Evolutionary conservation across 2,113 vertebrate species (phyloP).

Genomic region (Elanoides forficatus): DNA sequence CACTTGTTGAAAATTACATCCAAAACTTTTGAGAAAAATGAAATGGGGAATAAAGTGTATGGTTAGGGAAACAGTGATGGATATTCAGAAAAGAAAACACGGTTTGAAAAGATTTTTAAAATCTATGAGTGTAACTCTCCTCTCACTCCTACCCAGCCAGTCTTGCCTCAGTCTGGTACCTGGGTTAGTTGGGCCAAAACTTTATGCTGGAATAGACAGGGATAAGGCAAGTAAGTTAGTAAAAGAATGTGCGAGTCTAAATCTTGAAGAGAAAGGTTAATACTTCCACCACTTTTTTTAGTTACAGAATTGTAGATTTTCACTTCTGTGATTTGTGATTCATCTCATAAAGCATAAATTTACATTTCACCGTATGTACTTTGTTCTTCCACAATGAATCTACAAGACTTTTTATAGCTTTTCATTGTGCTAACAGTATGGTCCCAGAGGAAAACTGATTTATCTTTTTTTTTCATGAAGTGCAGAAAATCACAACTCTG

Average conservation of each 20-base stretch:
- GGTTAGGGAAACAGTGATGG: neutral
- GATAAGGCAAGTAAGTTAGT: neutral
- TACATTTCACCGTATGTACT: neutral
- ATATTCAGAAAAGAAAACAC: neutral
- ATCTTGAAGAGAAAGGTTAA: neutral
- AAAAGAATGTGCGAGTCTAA: neutral
- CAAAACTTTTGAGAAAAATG: neutral
- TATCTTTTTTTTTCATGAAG: neutral
- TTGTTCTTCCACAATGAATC: neutral
- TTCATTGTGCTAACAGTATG: neutral
- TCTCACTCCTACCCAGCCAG: neutral
- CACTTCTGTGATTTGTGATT: neutral
- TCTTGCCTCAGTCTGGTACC: neutral
- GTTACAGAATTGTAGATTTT: neutral
- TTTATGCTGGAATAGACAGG: neutral
- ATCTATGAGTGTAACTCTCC: neutral
- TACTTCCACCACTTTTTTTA: neutral
- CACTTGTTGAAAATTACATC: neutral
- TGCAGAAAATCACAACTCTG: neutral
- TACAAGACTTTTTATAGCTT: neutral
- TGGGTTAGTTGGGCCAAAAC: neutral
- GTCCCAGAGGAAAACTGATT: neutral
- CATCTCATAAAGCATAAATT: neutral
- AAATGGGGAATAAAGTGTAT: neutral
- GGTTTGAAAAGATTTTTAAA: neutral